These are phyloP conservation scores for Mirza zaza DNA, from an alignment of 2,113 vertebrate species.

Conservation along the genomic window DNA sequence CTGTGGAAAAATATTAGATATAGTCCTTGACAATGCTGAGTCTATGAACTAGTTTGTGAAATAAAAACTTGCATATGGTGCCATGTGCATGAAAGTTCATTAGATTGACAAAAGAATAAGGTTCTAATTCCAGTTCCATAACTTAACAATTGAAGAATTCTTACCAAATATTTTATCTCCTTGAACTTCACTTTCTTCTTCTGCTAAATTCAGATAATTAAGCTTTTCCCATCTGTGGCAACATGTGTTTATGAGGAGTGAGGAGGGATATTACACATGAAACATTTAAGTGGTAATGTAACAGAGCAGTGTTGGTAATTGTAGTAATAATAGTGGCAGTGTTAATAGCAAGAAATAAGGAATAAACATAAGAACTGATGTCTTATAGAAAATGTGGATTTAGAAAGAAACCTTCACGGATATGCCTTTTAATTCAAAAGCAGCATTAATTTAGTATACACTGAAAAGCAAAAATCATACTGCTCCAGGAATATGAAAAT, in stretches of 20 bases:
- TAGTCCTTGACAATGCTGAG: neutral
- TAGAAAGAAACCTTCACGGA: neutral
- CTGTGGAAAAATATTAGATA: neutral
- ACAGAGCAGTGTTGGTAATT: neutral
- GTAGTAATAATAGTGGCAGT: neutral
- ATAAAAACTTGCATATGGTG: neutral
- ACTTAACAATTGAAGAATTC: neutral
- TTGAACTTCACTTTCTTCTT: conserved; percentile 14
- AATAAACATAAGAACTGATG: neutral
- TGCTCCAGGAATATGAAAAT: neutral
- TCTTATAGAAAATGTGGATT: neutral
- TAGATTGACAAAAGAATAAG: neutral
- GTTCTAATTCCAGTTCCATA: neutral
- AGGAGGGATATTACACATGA: neutral
- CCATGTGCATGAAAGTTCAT: neutral
- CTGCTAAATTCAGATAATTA: conserved; percentile 43
- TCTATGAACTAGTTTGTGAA: neutral
- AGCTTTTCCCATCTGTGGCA: conserved; percentile 38
- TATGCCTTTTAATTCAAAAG: neutral
- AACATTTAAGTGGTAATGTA: conserved; percentile 9
- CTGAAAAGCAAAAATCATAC: neutral
- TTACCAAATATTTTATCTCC: conserved; percentile 33
- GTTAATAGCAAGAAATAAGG: neutral
- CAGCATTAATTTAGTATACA: neutral
- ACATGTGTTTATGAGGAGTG: conserved; percentile 31